phyloP scores from a whole-genome alignment of 2,797 vertebrate species.

The Esox lucius region DNA sequence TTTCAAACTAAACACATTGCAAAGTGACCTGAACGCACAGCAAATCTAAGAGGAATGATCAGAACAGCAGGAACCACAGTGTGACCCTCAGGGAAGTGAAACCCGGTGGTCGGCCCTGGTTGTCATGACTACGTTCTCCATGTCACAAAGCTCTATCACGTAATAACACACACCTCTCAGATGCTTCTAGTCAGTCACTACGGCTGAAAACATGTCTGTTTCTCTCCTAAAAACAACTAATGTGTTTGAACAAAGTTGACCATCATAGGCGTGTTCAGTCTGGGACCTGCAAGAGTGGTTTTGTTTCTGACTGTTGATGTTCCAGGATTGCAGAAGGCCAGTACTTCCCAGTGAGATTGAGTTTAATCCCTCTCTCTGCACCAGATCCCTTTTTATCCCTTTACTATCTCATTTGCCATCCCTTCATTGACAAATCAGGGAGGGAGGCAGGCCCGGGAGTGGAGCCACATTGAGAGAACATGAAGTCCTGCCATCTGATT shows the following conservation, averaged over 20 bases:
- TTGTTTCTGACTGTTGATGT: neutral
- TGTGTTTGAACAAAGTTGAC: neutral
- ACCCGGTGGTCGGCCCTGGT: neutral
- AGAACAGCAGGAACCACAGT: neutral
- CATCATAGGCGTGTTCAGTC: neutral
- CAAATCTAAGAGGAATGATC: neutral
- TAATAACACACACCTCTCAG: neutral
- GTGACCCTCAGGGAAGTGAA: neutral
- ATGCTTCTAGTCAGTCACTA: neutral
- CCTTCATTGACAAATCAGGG: neutral
- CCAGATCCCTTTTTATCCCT: constrained; percentile 1
- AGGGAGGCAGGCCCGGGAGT: neutral
- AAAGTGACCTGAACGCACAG: neutral
- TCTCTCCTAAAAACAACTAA: neutral
- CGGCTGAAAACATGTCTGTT: neutral
- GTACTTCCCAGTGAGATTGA: neutral
- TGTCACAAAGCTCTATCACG: neutral
- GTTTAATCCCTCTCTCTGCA: neutral
- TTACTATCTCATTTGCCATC: neutral
- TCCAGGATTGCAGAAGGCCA: neutral
- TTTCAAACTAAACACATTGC: neutral
- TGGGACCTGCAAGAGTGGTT: neutral
- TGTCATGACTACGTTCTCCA: neutral
- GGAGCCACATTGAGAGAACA: too few relatives aligned
- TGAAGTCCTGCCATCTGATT: neutral